Conservation (phyloP, 2,113 vertebrate genomes). For the Myrmecophaga tridactyla region DNA sequence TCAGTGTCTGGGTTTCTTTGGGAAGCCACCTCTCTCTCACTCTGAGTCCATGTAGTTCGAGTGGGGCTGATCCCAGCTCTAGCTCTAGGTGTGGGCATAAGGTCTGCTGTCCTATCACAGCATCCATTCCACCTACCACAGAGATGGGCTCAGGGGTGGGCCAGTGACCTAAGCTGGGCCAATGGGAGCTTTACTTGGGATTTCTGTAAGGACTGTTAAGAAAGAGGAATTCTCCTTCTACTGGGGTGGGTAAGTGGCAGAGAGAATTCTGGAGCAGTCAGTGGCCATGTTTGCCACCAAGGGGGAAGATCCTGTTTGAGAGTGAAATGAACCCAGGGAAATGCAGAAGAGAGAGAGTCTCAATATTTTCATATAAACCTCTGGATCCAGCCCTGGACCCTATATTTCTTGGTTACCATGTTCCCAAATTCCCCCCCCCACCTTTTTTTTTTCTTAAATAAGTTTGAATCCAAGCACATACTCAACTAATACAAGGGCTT, state of each 20-base stretch:
- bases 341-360: background rate
- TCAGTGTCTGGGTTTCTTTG: background rate
- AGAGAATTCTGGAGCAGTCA: background rate
- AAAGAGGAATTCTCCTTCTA: background rate
- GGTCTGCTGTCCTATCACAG: background rate
- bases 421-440: background rate
- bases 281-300: background rate
- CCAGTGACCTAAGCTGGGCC: background rate
- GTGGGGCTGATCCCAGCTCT: background rate
- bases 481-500: background rate
- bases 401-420: background rate
- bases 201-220: background rate
- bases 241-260: background rate
- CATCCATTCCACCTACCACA: background rate
- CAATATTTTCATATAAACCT: background rate
- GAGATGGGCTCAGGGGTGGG: background rate
- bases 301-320: background rate
- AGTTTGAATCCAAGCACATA: background rate
- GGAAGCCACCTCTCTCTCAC: background rate
- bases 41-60: background rate
- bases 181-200: background rate
- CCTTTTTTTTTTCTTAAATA: background rate
- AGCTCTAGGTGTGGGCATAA: background rate
- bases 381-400: background rate
- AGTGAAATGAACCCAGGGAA: background rate